Conservation (phyloP, 2,888 invertebrate species). For the Gastracanthus pulcherrimus region DNA sequence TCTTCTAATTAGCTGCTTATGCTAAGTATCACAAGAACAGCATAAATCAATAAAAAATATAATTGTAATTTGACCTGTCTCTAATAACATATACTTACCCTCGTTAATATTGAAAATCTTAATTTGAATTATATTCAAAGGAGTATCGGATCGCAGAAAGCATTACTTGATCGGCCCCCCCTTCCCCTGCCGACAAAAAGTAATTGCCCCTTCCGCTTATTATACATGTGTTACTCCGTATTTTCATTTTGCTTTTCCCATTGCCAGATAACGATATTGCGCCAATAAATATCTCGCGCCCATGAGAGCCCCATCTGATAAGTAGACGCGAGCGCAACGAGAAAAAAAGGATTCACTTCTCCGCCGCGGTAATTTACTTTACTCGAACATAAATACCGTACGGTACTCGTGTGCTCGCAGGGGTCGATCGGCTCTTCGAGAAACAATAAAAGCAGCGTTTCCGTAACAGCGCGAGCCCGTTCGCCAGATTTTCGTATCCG, state of each 20-base stretch:
- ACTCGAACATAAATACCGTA: constrained; percentile 32
- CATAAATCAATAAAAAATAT: not conserved
- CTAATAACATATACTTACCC: not conserved
- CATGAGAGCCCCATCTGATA: constrained; percentile 30
- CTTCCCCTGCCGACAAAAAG: not conserved
- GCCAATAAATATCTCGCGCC: constrained; percentile 26
- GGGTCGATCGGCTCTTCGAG: not conserved
- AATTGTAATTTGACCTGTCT: not conserved
- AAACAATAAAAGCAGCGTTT: constrained; percentile 10
- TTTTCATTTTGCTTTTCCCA: constrained; percentile 26
- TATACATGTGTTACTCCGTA: constrained; percentile 10
- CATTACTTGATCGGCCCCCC: not conserved
- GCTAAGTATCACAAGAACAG: too few species aligned
- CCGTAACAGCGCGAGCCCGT: not conserved
- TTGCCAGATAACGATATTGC: constrained; percentile 28
- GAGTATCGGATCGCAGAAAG: too few species aligned
- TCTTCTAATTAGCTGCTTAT: too few species aligned
- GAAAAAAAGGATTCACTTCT: constrained; percentile 23
- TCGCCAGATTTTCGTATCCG: not conserved
- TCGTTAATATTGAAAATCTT: not conserved
- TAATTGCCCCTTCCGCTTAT: constrained; percentile 17
- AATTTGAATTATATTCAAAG: constrained; percentile 7
- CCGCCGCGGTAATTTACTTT: constrained; percentile 24
- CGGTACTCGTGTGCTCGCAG: not conserved
- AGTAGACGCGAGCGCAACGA: not conserved